Percentiles rank a stretch among this genome's conserved stretches.
These are phyloP conservation scores for Ceratina australensis DNA, from an alignment of 1,140 invertebrate genomes.

Conservation along the genomic window DNA sequence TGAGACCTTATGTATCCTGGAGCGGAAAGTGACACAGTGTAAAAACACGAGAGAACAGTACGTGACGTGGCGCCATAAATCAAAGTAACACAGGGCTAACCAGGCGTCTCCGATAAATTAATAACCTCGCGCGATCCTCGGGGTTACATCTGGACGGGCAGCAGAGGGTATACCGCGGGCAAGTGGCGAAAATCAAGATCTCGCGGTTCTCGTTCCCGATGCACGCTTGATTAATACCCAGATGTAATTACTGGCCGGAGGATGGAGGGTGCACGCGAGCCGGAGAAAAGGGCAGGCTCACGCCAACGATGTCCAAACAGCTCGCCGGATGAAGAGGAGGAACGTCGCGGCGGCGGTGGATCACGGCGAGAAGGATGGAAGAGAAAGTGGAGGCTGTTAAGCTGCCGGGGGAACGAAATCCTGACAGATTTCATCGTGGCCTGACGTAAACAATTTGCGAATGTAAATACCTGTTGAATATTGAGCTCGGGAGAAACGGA, in stretches of 20 bases:
- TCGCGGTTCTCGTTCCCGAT: conserved; percentile 56
- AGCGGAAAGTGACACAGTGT: too few relatives aligned
- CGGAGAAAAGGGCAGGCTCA: conserved; percentile 35
- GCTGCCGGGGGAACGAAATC: conserved; percentile 68
- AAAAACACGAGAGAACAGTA: neutral
- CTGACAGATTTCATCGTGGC: conserved; percentile 77
- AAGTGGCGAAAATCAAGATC: conserved; percentile 60
- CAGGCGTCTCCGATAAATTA: conserved; percentile 41
- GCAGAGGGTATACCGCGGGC: neutral
- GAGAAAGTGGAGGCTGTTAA: conserved; percentile 58
- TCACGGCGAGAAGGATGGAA: neutral
- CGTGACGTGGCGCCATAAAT: conserved; percentile 9
- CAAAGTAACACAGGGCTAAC: conserved; percentile 1
- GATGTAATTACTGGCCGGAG: conserved; percentile 62
- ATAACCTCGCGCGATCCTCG: conserved; percentile 20
- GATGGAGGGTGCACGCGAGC: conserved; percentile 39
- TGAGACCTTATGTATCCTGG: too few relatives aligned
- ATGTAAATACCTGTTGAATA: conserved; percentile 79
- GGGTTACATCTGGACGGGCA: conserved; percentile 1
- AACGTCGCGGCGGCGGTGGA: neutral
- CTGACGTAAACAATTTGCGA: conserved; percentile 79
- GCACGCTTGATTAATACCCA: conserved; percentile 57
- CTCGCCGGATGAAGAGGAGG: neutral
- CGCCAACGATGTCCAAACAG: neutral
- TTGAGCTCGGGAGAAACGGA: conserved; percentile 62